Evolutionary conservation across 2,888 invertebrate genomes (phyloP).

Genomic region (Epistrophe grossulariae): DNA sequence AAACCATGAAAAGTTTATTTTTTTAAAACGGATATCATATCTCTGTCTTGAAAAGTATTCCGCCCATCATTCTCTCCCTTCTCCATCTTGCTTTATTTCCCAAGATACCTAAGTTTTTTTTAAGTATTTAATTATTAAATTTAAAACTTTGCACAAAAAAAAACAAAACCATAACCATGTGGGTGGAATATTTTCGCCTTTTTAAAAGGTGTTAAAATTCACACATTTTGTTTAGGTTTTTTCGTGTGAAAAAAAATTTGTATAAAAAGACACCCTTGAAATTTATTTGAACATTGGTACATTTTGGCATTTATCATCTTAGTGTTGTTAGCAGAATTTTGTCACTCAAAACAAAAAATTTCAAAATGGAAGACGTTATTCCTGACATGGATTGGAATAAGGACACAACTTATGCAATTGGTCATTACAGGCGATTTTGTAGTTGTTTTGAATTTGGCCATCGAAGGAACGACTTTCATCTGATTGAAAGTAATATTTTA

Average conservation of each 20-base stretch:
- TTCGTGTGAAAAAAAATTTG: neutral
- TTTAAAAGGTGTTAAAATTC: neutral
- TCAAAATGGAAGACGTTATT: neutral
- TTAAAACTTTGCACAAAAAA: neutral
- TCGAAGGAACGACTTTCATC: neutral
- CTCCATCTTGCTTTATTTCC: neutral
- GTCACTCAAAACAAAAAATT: neutral
- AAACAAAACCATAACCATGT: neutral
- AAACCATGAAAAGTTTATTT: too few species aligned
- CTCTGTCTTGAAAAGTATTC: too few species aligned
- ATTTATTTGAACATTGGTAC: neutral
- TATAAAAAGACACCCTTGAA: neutral
- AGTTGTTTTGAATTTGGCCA: constrained; percentile 28
- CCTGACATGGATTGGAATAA: constrained; percentile 19
- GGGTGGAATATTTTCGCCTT: neutral
- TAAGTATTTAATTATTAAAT: neutral
- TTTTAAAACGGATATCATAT: too few species aligned
- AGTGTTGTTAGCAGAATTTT: neutral
- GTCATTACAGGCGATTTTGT: neutral
- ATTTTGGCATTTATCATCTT: neutral
- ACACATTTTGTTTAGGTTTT: neutral
- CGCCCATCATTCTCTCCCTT: neutral
- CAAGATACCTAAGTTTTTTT: too few species aligned
- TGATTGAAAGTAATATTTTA: constrained; percentile 2
- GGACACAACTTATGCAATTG: constrained; percentile 10